A percentile compares a stretch with the other conserved stretches of the same genome.
Evolutionary conservation across 2,113 vertebrate species (phyloP).

Genomic region (Eulemur macaco): DNA sequence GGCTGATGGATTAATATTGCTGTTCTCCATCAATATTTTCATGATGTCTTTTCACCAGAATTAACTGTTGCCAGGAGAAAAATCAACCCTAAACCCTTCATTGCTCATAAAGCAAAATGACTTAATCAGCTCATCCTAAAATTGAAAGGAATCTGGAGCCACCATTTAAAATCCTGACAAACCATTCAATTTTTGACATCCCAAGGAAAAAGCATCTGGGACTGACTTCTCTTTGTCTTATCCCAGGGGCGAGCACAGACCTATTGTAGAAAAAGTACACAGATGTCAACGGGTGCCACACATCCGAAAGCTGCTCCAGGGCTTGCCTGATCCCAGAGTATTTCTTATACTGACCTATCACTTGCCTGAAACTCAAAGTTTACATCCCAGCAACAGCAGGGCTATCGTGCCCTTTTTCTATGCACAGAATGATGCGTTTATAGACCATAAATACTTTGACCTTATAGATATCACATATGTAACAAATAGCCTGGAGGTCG

Average conservation of each 20-base stretch:
- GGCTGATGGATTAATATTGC: conserved; percentile 66
- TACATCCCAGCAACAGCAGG: neutral
- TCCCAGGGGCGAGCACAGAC: neutral
- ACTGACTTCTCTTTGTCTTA: neutral
- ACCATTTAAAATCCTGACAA: conserved; percentile 1
- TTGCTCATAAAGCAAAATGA: conserved; percentile 55
- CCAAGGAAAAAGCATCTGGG: neutral
- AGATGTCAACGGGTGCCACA: neutral
- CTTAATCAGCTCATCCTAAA: conserved; percentile 61
- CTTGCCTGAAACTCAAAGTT: conserved; percentile 8
- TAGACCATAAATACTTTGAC: neutral
- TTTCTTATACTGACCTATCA: neutral
- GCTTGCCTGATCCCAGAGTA: neutral
- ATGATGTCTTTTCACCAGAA: conserved; percentile 72
- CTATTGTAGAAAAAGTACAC: neutral
- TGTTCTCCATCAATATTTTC: conserved; percentile 72
- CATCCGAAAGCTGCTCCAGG: neutral
- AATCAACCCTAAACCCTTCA: conserved; percentile 65
- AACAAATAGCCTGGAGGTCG: neutral
- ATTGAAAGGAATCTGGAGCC: conserved; percentile 36
- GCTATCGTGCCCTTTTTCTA: neutral
- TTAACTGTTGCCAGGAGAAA: conserved; percentile 72
- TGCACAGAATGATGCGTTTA: neutral
- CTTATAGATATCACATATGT: neutral
- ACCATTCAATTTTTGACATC: neutral